phyloP scores from a whole-genome alignment of 2,113 vertebrate genomes.

The Chaetorhynchus papuensis region DNA sequence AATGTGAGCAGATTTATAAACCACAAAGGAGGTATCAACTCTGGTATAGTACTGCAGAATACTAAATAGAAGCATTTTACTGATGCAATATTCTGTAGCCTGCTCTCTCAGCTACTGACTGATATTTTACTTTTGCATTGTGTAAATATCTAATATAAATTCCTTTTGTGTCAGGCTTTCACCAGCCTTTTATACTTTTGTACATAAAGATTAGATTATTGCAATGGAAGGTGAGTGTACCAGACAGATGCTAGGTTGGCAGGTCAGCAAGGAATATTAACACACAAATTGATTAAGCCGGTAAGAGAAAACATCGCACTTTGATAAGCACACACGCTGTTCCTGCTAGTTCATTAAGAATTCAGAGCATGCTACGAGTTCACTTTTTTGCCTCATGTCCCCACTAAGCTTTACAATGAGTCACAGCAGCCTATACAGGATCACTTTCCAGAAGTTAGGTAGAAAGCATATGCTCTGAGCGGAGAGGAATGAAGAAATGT shows the following conservation, averaged over 20 bases:
- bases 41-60: neutral
- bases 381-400: neutral
- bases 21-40: neutral
- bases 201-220: neutral
- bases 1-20: neutral
- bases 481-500: neutral
- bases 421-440: neutral
- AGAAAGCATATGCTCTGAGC: neutral
- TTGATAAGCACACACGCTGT: neutral
- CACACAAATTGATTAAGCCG: neutral
- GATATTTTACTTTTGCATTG: neutral
- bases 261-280: neutral
- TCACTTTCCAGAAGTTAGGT: neutral
- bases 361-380: neutral
- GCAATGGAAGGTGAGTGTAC: neutral
- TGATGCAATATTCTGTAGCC: neutral
- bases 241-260: neutral
- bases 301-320: neutral
- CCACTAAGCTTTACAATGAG: neutral
- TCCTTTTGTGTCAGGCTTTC: neutral
- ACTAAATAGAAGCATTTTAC: neutral
- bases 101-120: neutral
- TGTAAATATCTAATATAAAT: neutral
- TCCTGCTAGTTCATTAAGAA: neutral
- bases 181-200: neutral